Evolutionary conservation across 2,888 invertebrate species (phyloP).

Genomic region (Cyclophora albipunctata): DNA sequence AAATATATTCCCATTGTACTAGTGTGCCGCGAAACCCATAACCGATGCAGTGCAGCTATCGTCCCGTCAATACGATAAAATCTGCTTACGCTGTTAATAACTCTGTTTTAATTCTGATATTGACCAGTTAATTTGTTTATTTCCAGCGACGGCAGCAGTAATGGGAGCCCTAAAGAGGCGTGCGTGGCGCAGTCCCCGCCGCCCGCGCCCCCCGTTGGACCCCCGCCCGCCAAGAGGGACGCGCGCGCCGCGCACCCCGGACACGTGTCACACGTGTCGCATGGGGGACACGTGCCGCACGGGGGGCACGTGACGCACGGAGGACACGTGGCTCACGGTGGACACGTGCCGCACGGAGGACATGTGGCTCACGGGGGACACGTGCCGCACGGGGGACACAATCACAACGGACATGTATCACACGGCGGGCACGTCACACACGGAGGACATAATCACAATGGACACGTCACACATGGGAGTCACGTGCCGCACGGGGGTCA

Average conservation of each 20-base stretch:
- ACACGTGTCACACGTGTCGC: background rate
- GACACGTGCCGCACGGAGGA: constrained; percentile 24
- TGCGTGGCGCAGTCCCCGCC: constrained; percentile 63
- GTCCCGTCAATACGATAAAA: too few relatives aligned
- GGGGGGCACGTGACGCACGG: constrained; percentile 1
- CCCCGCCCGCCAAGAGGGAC: constrained; percentile 37
- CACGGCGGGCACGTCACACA: constrained; percentile 27
- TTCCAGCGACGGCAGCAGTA: constrained; percentile 66
- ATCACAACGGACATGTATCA: constrained; percentile 13
- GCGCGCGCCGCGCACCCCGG: constrained; percentile 25
- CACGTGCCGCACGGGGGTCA: constrained; percentile 6
- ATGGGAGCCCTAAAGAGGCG: constrained; percentile 66
- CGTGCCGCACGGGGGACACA: background rate
- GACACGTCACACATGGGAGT: background rate
- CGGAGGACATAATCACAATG: constrained; percentile 4
- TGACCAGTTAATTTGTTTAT: constrained; percentile 10
- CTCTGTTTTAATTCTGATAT: background rate
- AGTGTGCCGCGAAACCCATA: too few relatives aligned
- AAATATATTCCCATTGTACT: too few relatives aligned
- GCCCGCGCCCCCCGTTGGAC: constrained; percentile 29
- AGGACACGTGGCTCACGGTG: constrained; percentile 2
- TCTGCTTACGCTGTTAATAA: background rate
- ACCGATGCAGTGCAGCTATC: too few relatives aligned
- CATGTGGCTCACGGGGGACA: background rate
- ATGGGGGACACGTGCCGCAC: constrained; percentile 1